A percentile compares a stretch with the other conserved stretches of the same genome.
These are phyloP conservation scores for Drosophila paramelanica DNA, from an alignment of 2,888 invertebrate genomes.

Conservation along the genomic window DNA sequence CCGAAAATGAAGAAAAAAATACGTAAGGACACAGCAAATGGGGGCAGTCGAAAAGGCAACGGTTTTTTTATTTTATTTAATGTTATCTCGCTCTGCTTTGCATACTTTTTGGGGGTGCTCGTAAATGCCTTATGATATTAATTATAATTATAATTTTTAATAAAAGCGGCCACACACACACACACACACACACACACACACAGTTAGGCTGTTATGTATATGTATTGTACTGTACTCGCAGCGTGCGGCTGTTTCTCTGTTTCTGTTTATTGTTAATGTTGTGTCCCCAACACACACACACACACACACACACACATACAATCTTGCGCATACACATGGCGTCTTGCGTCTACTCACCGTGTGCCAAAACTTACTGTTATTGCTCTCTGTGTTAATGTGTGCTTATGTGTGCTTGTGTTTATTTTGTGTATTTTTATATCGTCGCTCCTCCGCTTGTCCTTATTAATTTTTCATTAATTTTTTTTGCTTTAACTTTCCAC, in stretches of 20 bases:
- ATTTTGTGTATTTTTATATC: slow-evolving; percentile 24
- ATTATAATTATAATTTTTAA: slow-evolving; percentile 55
- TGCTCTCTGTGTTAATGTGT: slow-evolving; percentile 23
- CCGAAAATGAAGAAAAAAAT: slow-evolving; percentile 3
- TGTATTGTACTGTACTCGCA: slow-evolving; percentile 2
- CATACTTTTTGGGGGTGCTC: slow-evolving; percentile 32
- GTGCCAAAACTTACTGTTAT: slow-evolving; percentile 48
- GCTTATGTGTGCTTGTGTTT: slow-evolving; percentile 14
- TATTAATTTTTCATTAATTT: slow-evolving; percentile 71
- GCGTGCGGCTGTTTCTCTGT: slow-evolving; percentile 49
- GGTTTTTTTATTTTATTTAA: slow-evolving; percentile 3
- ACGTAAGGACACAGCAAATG: slow-evolving; percentile 22
- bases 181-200: slow-evolving; percentile 16
- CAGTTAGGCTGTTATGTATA: slow-evolving; percentile 4
- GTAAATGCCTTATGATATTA: slow-evolving; percentile 47
- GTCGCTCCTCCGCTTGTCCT: slow-evolving; percentile 42
- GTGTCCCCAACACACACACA: slow-evolving; percentile 27
- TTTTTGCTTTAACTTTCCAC: slow-evolving; percentile 45
- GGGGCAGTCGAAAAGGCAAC: slow-evolving; percentile 39
- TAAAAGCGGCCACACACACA: slow-evolving; percentile 36
- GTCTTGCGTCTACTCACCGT: slow-evolving; percentile 56
- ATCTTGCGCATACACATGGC: slow-evolving; percentile 17
- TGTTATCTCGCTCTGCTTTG: slow-evolving; percentile 6
- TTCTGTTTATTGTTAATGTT: slow-evolving; percentile 73
- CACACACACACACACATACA: slow-evolving; percentile 7